Evolutionary conservation across 2,113 vertebrate genomes (phyloP).

Genomic region (Rhynchopsitta pachyrhyncha): DNA sequence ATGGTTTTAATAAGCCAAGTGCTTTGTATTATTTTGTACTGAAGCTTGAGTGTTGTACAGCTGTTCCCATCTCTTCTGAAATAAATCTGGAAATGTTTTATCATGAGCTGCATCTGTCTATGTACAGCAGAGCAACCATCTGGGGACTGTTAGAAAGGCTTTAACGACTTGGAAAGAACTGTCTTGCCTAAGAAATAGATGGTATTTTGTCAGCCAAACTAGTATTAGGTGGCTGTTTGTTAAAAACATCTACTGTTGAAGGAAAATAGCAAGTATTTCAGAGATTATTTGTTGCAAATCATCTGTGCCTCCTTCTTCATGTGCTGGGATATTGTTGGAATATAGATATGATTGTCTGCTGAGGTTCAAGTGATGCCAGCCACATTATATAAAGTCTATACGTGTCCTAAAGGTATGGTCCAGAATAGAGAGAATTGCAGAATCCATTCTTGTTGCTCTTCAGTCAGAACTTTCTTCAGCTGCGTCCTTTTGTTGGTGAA

Average conservation of each 20-base stretch:
- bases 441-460: background rate
- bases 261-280: background rate
- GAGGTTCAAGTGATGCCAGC: background rate
- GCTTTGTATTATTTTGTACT: background rate
- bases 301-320: background rate
- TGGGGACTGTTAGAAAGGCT: background rate
- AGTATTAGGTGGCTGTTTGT: background rate
- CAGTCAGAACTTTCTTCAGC: background rate
- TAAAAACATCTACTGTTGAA: background rate
- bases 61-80: background rate
- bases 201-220: rapidly evolving
- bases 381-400: rapidly evolving
- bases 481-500: background rate
- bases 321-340: background rate
- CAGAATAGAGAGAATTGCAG: background rate
- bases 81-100: background rate
- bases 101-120: background rate
- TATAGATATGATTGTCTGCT: background rate
- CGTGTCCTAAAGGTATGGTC: too few species aligned
- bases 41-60: background rate
- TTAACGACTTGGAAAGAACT: background rate
- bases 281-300: background rate
- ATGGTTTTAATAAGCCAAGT: background rate
- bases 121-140: background rate
- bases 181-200: background rate